Conservation (phyloP, 2,113 vertebrate species). For the Sterna hirundo region DNA sequence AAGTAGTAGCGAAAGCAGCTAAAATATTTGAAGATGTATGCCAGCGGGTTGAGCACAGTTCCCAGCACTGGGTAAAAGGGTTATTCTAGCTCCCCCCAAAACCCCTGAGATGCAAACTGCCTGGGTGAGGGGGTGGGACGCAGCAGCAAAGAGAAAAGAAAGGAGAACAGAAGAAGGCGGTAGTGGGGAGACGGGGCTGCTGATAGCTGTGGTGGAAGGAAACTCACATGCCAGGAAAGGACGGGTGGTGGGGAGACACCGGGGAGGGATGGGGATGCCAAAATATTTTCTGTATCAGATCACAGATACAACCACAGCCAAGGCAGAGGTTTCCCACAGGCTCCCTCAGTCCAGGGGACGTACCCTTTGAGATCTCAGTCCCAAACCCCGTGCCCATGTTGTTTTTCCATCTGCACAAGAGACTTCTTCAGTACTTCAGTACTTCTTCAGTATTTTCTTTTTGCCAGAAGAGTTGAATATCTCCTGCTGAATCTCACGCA, state of each 20-base stretch:
- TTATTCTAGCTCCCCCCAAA: background rate
- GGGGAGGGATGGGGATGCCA: background rate
- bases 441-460: background rate
- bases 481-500: background rate
- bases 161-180: background rate
- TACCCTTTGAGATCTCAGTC: background rate
- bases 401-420: background rate
- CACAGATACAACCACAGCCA: background rate
- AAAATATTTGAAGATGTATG: background rate
- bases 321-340: background rate
- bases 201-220: background rate
- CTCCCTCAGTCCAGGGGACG: fast-evolving
- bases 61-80: background rate
- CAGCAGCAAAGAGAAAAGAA: background rate
- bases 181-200: background rate
- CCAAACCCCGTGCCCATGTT: background rate
- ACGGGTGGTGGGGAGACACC: background rate
- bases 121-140: background rate
- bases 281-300: background rate
- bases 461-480: background rate
- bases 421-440: background rate
- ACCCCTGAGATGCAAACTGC: background rate
- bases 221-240: background rate
- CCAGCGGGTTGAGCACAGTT: background rate
- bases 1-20: background rate